Evolutionary conservation across 2,888 invertebrate species (phyloP), one percentile per base, ranked within the genome.

Genomic region (Yponomeuta malinellus): DNA sequence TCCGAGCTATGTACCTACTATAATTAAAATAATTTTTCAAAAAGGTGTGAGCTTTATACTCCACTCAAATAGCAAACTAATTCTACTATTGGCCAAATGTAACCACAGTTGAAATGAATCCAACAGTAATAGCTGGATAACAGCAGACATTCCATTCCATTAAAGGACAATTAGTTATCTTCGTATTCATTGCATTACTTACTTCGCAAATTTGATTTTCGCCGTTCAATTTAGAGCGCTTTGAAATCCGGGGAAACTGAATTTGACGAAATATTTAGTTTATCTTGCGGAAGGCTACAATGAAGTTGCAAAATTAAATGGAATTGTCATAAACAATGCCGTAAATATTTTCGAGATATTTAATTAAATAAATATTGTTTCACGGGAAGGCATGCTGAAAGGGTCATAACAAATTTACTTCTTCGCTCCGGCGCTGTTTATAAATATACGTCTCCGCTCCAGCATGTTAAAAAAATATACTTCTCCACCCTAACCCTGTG

Each of bases 131-230:
- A 1, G 23, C 23, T 23, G 23, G 48, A 69, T 52, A 68, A 68
- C 52, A 37, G 52, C 10, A 10, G 31, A 48, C 59, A 52, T 52
- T 69, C 69, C 2, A 37, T 59, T 31, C 31, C 69, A 69, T 52
- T 48, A 69, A 48, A 69, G 69, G 52, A 48, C 31, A 48, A 31
- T 59, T 69, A 69, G 69, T 69, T 69, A 52, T 52, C 12, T 52
- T 52, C 52, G 69, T 69, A 69, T 69, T 69, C 68, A 68, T 68
- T 29, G 68, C 48, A 68, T 48, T 52, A 68, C 69, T 59, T 69
- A 33, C 33, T 4, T 33, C 5, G 69, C 29, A 52, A 10, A 52
- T 52, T 52, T 52, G 10, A 52, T 52, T 52, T 52, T 52, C 12
- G 52, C 23, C 23, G 23, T 29, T 10, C 64, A 31, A 29, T 64